Evolutionary conservation across 1,140 invertebrate species (phyloP).

Genomic region (Zaprionus kolodkinae): DNA sequence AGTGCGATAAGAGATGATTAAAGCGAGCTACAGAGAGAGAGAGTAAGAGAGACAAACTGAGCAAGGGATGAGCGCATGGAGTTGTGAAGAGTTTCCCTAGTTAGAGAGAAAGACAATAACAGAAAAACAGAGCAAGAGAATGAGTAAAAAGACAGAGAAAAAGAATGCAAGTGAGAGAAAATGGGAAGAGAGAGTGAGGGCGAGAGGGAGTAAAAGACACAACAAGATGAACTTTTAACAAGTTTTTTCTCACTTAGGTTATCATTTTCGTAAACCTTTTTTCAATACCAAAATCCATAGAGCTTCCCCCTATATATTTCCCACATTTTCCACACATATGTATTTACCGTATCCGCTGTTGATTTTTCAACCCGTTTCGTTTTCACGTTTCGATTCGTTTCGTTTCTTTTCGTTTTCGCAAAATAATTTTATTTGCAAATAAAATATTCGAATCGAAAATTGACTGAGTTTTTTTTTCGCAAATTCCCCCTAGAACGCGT

Average conservation of each 20-base stretch:
- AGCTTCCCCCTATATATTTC: not conserved
- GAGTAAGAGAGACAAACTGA: too few species aligned
- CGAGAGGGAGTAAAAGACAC: not conserved
- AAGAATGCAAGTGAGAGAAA: not conserved
- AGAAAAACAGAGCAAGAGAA: not conserved
- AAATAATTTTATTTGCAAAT: constrained; percentile 38
- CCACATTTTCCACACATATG: constrained; percentile 53
- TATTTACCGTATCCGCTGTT: constrained; percentile 11
- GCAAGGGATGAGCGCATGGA: not conserved
- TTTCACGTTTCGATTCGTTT: constrained; percentile 59
- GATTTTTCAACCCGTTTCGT: not conserved
- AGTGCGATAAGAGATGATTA: not conserved
- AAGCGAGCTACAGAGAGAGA: not conserved
- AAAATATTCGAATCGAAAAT: constrained; percentile 56
- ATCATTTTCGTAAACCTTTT: constrained; percentile 44
- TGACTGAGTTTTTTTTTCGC: constrained; percentile 8
- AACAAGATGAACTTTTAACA: not conserved
- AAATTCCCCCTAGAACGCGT: constrained; percentile 55
- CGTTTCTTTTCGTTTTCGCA: constrained; percentile 42
- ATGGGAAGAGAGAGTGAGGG: not conserved
- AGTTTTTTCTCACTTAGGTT: not conserved
- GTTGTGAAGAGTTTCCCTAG: not conserved
- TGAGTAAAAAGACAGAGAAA: not conserved
- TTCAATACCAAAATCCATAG: constrained; percentile 62
- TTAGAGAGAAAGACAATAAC: not conserved